These are phyloP conservation scores for Marisa cornuarietis DNA, from an alignment of 1,140 invertebrate genomes.

Conservation along the genomic window DNA sequence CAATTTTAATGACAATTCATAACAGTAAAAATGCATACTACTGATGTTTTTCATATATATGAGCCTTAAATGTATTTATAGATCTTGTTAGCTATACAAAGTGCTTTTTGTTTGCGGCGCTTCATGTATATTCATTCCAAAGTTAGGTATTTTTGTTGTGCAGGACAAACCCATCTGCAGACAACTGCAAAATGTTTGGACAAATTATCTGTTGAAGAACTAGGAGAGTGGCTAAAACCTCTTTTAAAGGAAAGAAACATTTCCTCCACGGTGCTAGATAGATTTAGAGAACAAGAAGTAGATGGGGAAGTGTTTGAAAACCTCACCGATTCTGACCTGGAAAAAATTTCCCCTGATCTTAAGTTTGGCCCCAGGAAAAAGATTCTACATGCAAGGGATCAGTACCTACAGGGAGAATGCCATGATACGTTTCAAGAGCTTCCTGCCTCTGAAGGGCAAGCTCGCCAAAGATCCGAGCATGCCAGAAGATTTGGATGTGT, in stretches of 20 bases:
- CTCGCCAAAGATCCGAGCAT: background rate
- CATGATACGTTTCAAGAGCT: too few relatives aligned
- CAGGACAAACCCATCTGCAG: too few relatives aligned
- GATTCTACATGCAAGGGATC: slow-evolving; percentile 24
- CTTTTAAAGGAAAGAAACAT: slow-evolving; percentile 3
- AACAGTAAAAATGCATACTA: too few relatives aligned
- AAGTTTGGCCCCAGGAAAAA: slow-evolving; percentile 29
- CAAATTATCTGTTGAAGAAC: slow-evolving; percentile 2
- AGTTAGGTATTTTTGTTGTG: too few relatives aligned
- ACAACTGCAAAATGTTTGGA: background rate
- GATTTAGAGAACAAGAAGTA: slow-evolving; percentile 27
- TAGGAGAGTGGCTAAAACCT: slow-evolving; percentile 9
- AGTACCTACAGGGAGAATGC: slow-evolving; percentile 12
- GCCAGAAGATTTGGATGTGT: background rate
- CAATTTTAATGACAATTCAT: too few relatives aligned
- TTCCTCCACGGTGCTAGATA: background rate
- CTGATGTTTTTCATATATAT: too few relatives aligned
- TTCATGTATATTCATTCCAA: too few relatives aligned
- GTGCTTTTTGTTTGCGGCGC: too few relatives aligned
- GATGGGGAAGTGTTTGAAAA: slow-evolving; percentile 32
- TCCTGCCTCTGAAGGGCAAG: background rate
- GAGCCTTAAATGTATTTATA: too few relatives aligned
- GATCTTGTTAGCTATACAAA: too few relatives aligned
- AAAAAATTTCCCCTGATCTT: slow-evolving; percentile 23
- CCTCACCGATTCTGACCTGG: slow-evolving; percentile 29